Evolutionary conservation across 2,888 invertebrate genomes (phyloP).

Genomic region (Microplitis deprimator): DNA sequence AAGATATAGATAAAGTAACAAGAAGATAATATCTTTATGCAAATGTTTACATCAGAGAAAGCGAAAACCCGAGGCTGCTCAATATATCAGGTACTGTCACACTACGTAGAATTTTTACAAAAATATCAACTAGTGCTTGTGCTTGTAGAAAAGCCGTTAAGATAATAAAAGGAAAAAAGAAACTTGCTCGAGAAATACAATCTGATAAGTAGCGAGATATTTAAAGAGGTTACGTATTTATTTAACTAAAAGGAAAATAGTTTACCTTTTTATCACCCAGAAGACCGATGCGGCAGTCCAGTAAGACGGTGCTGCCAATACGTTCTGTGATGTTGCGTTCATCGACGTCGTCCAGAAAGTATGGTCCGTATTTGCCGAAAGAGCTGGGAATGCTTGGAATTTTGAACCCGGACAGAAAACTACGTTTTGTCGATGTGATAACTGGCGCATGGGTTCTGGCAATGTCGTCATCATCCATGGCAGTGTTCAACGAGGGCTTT

Average conservation of each 20-base stretch:
- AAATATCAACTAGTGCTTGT: constrained; percentile 3
- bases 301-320: constrained; percentile 74
- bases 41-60: not conserved
- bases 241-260: not conserved
- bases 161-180: constrained; percentile 6
- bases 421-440: constrained; percentile 42
- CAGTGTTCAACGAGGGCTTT: constrained; percentile 63
- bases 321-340: constrained; percentile 75
- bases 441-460: constrained; percentile 14
- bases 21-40: not conserved
- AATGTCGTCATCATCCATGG: constrained; percentile 43
- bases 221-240: not conserved
- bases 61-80: not conserved
- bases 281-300: constrained; percentile 76
- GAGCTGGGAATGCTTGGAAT: constrained; percentile 66
- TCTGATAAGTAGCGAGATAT: not conserved
- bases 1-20: not conserved
- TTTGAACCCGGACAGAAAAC: constrained; percentile 46
- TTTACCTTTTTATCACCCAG: constrained; percentile 76
- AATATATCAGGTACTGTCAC: constrained; percentile 27
- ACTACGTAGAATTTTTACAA: not conserved
- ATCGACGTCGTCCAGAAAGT: constrained; percentile 76
- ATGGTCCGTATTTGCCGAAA: constrained; percentile 72
- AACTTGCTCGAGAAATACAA: not conserved
- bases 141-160: constrained; percentile 11